Evolutionary conservation across 2,113 vertebrate species (phyloP).

Genomic region (Capreolus pygargus): DNA sequence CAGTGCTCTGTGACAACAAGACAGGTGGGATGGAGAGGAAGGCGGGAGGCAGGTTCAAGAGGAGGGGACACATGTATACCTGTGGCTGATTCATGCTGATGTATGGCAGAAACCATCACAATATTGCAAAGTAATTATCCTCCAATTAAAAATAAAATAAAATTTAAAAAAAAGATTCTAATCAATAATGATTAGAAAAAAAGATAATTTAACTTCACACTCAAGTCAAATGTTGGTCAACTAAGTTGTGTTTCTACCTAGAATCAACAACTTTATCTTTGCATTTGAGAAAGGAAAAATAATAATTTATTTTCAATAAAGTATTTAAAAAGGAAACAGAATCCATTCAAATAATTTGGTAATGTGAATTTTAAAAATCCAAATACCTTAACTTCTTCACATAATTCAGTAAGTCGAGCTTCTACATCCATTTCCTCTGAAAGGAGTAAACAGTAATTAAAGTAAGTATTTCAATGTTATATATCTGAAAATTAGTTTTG

Average conservation of each 20-base stretch:
- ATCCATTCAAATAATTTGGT: constrained; percentile 60
- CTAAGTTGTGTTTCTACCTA: background rate
- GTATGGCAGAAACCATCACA: background rate
- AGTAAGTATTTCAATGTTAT: constrained; percentile 54
- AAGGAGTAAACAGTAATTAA: constrained; percentile 73
- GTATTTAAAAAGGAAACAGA: constrained; percentile 50
- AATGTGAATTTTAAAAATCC: constrained; percentile 48
- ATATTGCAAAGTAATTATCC: background rate
- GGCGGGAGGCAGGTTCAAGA: background rate
- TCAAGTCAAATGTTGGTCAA: background rate
- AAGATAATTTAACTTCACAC: constrained; percentile 9
- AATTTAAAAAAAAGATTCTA: background rate
- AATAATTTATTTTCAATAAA: constrained; percentile 39
- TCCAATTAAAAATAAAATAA: background rate
- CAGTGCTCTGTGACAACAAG: background rate
- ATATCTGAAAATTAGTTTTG: constrained; percentile 51
- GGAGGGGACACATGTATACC: background rate
- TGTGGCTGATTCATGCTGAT: background rate
- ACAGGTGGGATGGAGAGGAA: background rate
- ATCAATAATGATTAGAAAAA: background rate
- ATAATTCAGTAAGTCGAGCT: constrained; percentile 91
- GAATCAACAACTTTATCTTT: constrained; percentile 13
- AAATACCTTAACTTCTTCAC: constrained; percentile 95
- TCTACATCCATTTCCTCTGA: constrained; percentile 96
- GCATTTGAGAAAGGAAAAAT: background rate